A percentile compares a stretch with the other conserved stretches of the same genome.
Conservation (phyloP, 2,888 invertebrate species). For the Venusia cambrica region DNA sequence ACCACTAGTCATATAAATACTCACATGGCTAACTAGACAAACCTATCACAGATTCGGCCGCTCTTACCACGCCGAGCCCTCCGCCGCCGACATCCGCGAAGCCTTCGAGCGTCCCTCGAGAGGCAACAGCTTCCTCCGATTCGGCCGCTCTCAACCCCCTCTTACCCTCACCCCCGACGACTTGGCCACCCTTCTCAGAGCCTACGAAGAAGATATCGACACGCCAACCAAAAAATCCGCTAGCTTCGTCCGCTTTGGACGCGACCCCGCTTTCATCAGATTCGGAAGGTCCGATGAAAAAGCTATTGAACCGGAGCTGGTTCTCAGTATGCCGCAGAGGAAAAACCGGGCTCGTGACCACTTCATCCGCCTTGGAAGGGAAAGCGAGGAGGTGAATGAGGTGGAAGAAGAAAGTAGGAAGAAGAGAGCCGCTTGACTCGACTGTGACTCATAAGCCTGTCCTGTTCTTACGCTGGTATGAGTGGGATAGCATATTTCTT, state of each 20-base stretch:
- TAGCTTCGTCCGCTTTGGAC: constrained; percentile 63
- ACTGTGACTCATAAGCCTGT: constrained; percentile 60
- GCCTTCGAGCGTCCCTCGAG: constrained; percentile 52
- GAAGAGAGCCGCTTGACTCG: constrained; percentile 59
- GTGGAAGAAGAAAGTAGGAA: constrained; percentile 53
- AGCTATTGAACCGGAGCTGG: constrained; percentile 43
- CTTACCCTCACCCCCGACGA: constrained; percentile 59
- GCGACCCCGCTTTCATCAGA: constrained; percentile 71
- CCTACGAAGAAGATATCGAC: constrained; percentile 65
- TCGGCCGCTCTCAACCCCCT: constrained; percentile 66
- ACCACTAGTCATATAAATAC: too few relatives aligned
- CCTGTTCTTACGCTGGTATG: constrained; percentile 16
- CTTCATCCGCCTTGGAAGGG: constrained; percentile 68
- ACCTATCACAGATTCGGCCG: constrained; percentile 68
- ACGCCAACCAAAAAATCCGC: constrained; percentile 54
- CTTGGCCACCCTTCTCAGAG: constrained; percentile 55
- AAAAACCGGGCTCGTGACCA: constrained; percentile 67
- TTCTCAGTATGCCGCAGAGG: constrained; percentile 57
- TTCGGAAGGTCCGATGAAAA: constrained; percentile 68
- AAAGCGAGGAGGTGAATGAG: constrained; percentile 61
- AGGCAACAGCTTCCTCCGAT: constrained; percentile 67
- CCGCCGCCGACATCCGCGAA: constrained; percentile 65
- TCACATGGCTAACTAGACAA: too few relatives aligned
- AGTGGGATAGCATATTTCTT: constrained; percentile 15
- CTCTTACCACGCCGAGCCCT: constrained; percentile 64